phyloP scores from a whole-genome alignment of 1,140 invertebrate species.

The Wasmannia auropunctata region DNA sequence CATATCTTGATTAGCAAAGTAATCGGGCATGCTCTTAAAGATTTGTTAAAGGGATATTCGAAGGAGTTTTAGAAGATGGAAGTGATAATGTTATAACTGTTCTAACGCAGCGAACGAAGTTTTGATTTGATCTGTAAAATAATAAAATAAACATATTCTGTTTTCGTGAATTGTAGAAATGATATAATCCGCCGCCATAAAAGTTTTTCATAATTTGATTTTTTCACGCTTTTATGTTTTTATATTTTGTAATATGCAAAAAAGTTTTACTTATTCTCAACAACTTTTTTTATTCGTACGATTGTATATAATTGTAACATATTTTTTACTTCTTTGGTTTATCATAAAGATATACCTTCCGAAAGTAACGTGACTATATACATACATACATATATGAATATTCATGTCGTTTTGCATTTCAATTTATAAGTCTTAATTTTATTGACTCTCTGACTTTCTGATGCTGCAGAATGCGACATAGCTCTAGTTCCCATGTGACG shows the following conservation, averaged over 20 bases:
- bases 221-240: background rate
- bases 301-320: background rate
- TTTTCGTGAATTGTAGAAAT: background rate
- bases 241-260: background rate
- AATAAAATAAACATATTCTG: background rate
- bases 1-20: background rate
- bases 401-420: too few species aligned
- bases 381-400: too few species aligned
- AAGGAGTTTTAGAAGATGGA: background rate
- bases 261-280: background rate
- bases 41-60: background rate
- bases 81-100: background rate
- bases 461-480: background rate
- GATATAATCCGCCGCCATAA: background rate
- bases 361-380: too few species aligned
- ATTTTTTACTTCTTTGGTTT: background rate
- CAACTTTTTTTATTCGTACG: background rate
- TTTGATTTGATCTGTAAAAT: background rate
- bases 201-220: background rate
- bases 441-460: background rate
- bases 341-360: background rate
- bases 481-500: background rate
- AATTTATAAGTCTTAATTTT: conserved; percentile 1
- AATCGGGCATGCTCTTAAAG: background rate
- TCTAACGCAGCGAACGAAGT: background rate